These are phyloP conservation scores for Xiphophorus maculatus DNA, from an alignment of 2,113 vertebrate genomes.

Conservation along the genomic window DNA sequence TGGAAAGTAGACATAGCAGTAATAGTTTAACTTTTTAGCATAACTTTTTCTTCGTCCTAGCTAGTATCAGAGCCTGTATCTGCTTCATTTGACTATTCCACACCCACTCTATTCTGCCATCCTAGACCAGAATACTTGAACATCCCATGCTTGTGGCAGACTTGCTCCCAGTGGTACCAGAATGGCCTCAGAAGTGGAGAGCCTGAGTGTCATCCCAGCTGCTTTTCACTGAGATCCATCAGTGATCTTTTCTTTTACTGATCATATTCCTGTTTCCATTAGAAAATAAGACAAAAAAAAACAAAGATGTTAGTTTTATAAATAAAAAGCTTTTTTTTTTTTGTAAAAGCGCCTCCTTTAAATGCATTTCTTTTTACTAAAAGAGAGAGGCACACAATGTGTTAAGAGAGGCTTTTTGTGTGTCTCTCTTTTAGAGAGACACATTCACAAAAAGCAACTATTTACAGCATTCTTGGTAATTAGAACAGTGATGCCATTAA, in stretches of 20 bases:
- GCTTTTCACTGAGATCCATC: background rate
- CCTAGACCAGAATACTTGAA: background rate
- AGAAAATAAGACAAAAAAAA: background rate
- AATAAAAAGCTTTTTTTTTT: too few relatives aligned
- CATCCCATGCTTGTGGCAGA: background rate
- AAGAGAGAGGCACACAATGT: too few relatives aligned
- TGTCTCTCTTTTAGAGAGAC: too few relatives aligned
- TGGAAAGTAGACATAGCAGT: background rate
- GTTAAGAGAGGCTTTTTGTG: too few relatives aligned
- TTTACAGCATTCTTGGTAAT: too few relatives aligned
- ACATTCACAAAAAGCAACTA: too few relatives aligned
- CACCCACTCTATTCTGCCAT: background rate
- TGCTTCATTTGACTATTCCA: too few relatives aligned
- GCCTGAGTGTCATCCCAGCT: background rate
- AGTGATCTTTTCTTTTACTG: background rate
- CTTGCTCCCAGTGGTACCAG: background rate
- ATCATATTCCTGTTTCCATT: background rate
- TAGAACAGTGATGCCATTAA: too few relatives aligned
- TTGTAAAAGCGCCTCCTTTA: too few relatives aligned
- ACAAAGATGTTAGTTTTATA: background rate
- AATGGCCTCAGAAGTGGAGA: background rate
- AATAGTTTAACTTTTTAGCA: background rate
- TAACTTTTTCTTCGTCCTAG: background rate
- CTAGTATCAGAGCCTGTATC: background rate
- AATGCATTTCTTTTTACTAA: too few relatives aligned